Conservation (phyloP, 2,797 vertebrate species). For the Melanotaenia parkinsoni region DNA sequence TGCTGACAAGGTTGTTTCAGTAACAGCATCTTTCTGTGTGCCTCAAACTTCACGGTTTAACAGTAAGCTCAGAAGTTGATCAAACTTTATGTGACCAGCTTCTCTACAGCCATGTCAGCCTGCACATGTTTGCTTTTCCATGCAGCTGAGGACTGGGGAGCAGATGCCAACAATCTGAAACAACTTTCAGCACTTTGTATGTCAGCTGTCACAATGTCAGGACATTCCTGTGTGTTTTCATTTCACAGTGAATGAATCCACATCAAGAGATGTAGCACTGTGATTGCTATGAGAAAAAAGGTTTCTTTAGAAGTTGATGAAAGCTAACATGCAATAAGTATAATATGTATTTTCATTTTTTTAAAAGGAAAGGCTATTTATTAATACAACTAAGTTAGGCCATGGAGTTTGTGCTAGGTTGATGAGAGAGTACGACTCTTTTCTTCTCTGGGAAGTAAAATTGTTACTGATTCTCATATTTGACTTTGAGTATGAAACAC, state of each 20-base stretch:
- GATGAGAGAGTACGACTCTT: slow-evolving; percentile 20
- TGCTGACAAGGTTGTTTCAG: slow-evolving; percentile 39
- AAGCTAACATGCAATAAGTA: neutral
- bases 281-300: slow-evolving; percentile 25
- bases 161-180: slow-evolving; percentile 61
- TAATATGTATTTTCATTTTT: neutral
- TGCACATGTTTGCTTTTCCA: slow-evolving; percentile 59
- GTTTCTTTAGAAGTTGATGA: neutral
- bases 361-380: slow-evolving; percentile 1
- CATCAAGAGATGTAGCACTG: slow-evolving; percentile 41
- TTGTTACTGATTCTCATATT: slow-evolving; percentile 53
- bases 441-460: slow-evolving; percentile 11
- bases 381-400: slow-evolving; percentile 9
- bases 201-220: slow-evolving; percentile 53
- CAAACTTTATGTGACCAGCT: slow-evolving; percentile 30
- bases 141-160: slow-evolving; percentile 41
- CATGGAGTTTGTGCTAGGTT: neutral
- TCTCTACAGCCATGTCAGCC: slow-evolving; percentile 40
- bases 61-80: slow-evolving; percentile 31
- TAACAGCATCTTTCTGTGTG: neutral
- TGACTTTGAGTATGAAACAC: slow-evolving; percentile 29
- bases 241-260: slow-evolving; percentile 38
- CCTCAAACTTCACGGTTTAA: slow-evolving; percentile 19
- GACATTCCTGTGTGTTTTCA: slow-evolving; percentile 67
- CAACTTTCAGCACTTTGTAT: slow-evolving; percentile 64